Base-by-base conservation (phyloP, 1,140 invertebrate species). In the Wiebesia pumilae region DNA sequence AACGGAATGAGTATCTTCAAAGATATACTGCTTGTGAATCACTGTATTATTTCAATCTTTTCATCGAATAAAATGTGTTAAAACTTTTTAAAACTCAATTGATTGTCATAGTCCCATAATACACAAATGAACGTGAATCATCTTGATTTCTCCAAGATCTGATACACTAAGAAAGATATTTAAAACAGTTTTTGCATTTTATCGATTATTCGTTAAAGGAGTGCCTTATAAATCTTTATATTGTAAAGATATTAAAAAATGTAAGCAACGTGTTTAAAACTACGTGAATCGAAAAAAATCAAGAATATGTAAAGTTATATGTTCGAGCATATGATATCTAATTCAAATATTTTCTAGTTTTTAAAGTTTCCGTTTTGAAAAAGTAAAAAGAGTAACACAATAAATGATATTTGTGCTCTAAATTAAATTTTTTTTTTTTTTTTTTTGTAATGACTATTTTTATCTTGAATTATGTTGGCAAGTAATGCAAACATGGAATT, bases 341-440 rank as follows among this genome's bases (percentile, higher is more conserved):
- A 24, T 43, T n/a, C 38, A 75, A 43, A 75, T 75, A 75, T 75
- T 43, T 75, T 75, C 71, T 6, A 7, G 19, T 73, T 75, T 43
- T n/a, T 75, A 75, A 43, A 43, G 71, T n/a, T 75, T 75, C 10
- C 38, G 38, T 19, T 75, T 75, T 75, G 38, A 43, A 43, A 75
- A 43, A 24, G 27, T 43, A 75, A 43, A 43, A 43, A 14, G 24
- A 43, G 30, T 27, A 75, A 75, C 24, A 43, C 43, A 43, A 43
- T 75, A 75, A 4, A 71, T 71, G 6, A 75, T 75, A 43, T n/a
- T 43, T 43, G n/a, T 21, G 43, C 38, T 75, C 21, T 75, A 43
- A 75, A 75, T 43, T 21, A 75, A 75, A 75, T 75, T 75, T 75
- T n/a, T n/a, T n/a, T n/a, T n/a, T n/a, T n/a, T n/a, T n/a, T n/a